These are phyloP conservation scores for Saccostrea echinata DNA, from an alignment of 1,140 invertebrate species.

Conservation along the genomic window DNA sequence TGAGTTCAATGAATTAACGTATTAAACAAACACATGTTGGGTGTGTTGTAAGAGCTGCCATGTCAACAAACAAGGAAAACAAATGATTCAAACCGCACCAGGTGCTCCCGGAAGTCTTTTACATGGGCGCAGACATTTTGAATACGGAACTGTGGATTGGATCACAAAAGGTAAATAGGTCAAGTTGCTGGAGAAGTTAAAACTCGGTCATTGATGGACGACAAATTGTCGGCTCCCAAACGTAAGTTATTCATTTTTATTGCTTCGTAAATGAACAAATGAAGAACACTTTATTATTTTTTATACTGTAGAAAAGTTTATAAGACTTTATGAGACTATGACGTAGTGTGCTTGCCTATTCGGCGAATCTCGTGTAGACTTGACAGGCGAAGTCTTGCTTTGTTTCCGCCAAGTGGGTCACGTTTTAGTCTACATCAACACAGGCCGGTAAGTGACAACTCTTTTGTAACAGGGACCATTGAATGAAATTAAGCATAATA, in stretches of 20 bases:
- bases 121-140: conserved; percentile 66
- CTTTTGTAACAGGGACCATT: neutral
- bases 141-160: conserved; percentile 50
- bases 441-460: conserved; percentile 10
- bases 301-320: neutral
- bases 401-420: conserved; percentile 54
- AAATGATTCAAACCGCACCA: neutral
- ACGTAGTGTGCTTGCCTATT: conserved; percentile 40
- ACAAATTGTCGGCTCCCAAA: conserved; percentile 40
- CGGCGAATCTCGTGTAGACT: conserved; percentile 50
- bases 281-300: neutral
- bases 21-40: neutral
- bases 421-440: conserved; percentile 39
- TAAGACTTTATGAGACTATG: neutral
- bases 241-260: conserved; percentile 30
- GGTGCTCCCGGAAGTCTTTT: conserved; percentile 42
- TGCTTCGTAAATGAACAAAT: neutral
- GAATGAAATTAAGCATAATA: neutral
- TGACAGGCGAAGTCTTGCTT: conserved; percentile 53
- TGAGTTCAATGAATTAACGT: neutral
- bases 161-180: conserved; percentile 54
- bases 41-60: neutral
- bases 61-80: neutral
- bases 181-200: conserved; percentile 56
- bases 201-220: conserved; percentile 60